Base-by-base conservation (phyloP, 2,113 vertebrate species). In the Mobula hypostoma region DNA sequence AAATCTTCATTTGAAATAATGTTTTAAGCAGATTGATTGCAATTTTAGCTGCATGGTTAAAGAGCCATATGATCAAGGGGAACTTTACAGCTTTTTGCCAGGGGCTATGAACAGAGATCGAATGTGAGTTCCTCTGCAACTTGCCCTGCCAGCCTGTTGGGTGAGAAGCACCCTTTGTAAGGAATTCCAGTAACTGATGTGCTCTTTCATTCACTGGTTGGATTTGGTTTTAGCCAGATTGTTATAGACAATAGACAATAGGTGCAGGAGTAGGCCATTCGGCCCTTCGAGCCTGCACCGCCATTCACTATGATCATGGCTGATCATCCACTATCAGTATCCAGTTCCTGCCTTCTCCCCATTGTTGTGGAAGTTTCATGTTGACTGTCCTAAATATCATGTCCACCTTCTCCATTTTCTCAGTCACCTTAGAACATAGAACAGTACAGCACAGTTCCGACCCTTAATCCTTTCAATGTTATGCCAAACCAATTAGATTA, bases 151-250 rank as follows among this genome's bases (percentile, higher is more conserved):
- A 40, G 70, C 17, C 74, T 61, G 61, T 61, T 61, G 61, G 19
- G 61, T 87, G 83, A 58, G 56, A 87, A 93, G 74, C 70, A 56
- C 70, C 48, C 91, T 93, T 93, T 93, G 91, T 74, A 74, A 93
- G 48, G 48, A 48, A 93, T 93, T 93, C 29, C 36, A 91, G 70
- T 68, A n/a, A 93, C 74, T 14, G 91, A 70, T 11, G 29, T 19
- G 4, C 56, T 12, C 68, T 56, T 74, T 19, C 27, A 93, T 48
- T 93, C 91, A 32, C 70, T 24, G 7, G 5, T 76, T 93, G 19
- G 72, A 11, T 19, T 40, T 68, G 48, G 74, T 76, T 93, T 48
- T 19, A 74, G 72, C 85, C 19, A 0, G 48, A 63, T 5, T 17
- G 36, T 36, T 36, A 36, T 36, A 36, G 36, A 36, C 36, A 36